These are phyloP conservation scores for Hafferia zeledoni DNA, from an alignment of 2,797 vertebrate species.

Conservation along the genomic window DNA sequence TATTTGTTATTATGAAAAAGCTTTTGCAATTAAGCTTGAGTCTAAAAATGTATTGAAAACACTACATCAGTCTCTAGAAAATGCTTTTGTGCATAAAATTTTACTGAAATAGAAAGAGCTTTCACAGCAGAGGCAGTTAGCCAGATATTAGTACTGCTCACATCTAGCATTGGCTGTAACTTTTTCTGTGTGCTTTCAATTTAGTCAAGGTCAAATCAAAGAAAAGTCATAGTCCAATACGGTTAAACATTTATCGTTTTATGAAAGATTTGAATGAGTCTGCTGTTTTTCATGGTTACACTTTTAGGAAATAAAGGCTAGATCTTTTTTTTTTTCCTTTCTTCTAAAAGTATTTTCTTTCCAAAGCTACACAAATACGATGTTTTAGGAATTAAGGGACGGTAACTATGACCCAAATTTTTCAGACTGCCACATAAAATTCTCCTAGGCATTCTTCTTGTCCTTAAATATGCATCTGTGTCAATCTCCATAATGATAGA, in stretches of 20 bases:
- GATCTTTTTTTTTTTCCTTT: not conserved
- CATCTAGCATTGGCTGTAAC: not conserved
- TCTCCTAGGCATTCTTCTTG: not conserved
- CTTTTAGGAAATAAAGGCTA: not conserved
- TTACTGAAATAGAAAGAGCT: constrained; percentile 56
- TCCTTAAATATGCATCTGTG: constrained; percentile 22
- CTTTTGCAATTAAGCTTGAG: constrained; percentile 58
- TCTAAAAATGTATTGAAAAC: constrained; percentile 40
- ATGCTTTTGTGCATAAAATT: constrained; percentile 45
- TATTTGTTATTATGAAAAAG: constrained; percentile 68
- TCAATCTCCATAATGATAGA: not conserved
- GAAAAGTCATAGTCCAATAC: not conserved
- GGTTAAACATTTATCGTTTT: not conserved
- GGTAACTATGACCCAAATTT: not conserved
- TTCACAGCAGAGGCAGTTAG: constrained; percentile 50
- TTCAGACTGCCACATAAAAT: not conserved
- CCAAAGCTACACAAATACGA: not conserved
- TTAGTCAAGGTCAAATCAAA: constrained; percentile 49
- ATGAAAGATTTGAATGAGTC: not conserved
- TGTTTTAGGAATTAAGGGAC: not conserved
- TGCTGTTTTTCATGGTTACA: not conserved
- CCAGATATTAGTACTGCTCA: constrained; percentile 34
- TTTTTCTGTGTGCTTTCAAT: constrained; percentile 15
- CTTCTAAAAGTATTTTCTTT: not conserved
- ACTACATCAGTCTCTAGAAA: constrained; percentile 46